Evolutionary conservation across 2,888 invertebrate species (phyloP).

Genomic region (Drosophila pullipes): DNA sequence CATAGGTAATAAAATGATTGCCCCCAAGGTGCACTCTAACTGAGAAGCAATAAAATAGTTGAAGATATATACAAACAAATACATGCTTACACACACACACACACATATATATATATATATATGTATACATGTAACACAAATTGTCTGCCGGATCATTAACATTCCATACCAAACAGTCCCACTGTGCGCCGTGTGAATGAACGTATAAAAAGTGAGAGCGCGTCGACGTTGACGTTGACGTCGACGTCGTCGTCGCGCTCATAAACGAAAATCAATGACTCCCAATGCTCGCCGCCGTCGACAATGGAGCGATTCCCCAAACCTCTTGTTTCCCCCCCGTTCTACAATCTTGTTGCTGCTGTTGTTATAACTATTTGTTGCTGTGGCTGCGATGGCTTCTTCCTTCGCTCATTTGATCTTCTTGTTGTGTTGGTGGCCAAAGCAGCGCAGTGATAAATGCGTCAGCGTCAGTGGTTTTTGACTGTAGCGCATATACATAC

Average conservation of each 20-base stretch:
- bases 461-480: conserved; percentile 58
- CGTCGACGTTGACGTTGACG: conserved; percentile 52
- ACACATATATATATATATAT: background rate
- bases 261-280: conserved; percentile 80
- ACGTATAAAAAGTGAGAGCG: conserved; percentile 80
- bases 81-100: background rate
- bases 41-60: background rate
- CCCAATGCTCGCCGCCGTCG: conserved; percentile 62
- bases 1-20: background rate
- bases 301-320: conserved; percentile 33
- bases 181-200: conserved; percentile 76
- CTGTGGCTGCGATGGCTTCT: conserved; percentile 44
- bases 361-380: conserved; percentile 40
- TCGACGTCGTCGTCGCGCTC: conserved; percentile 61
- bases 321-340: background rate
- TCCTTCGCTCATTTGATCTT: conserved; percentile 42
- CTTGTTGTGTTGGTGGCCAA: conserved; percentile 40
- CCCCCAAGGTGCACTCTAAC: background rate
- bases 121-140: conserved; percentile 5
- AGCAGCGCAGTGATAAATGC: conserved; percentile 62
- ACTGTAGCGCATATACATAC: conserved; percentile 18
- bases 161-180: conserved; percentile 32
- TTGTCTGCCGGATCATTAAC: conserved; percentile 27
- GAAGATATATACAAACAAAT: background rate
- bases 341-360: background rate